Conservation (phyloP, 2,888 invertebrate species). For the Horisme vitalbata region DNA sequence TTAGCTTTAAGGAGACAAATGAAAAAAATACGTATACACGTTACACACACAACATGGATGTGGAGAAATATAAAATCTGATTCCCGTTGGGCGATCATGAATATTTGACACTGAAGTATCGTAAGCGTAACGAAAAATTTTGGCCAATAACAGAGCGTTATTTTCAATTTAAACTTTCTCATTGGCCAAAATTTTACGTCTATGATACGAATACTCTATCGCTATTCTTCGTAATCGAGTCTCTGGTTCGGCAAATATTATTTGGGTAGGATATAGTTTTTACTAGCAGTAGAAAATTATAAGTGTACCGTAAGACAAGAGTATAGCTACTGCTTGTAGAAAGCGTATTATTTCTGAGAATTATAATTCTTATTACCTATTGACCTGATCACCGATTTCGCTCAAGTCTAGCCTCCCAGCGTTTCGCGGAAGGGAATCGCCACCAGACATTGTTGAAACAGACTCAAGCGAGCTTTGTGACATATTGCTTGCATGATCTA, state of each 20-base stretch:
- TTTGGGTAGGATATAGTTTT: constrained; percentile 6
- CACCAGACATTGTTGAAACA: constrained; percentile 87
- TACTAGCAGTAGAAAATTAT: neutral
- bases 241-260: too few relatives aligned
- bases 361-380: constrained; percentile 57
- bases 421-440: constrained; percentile 73
- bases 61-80: too few relatives aligned
- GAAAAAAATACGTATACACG: neutral
- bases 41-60: neutral
- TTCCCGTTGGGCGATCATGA: too few relatives aligned
- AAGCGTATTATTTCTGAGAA: neutral
- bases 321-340: neutral
- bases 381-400: constrained; percentile 78
- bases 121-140: too few relatives aligned
- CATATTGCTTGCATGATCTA: constrained; percentile 87
- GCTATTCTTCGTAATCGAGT: too few relatives aligned
- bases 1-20: neutral
- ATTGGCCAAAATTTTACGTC: too few relatives aligned
- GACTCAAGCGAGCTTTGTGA: constrained; percentile 92
- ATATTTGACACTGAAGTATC: too few relatives aligned
- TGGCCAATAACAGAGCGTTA: too few relatives aligned
- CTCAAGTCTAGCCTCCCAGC: constrained; percentile 64
- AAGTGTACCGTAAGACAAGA: neutral
- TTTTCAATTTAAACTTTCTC: too few relatives aligned
- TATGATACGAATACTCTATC: too few relatives aligned